Evolutionary conservation across 2,888 invertebrate genomes (phyloP).

Genomic region (Brachypalpus laphriformis): DNA sequence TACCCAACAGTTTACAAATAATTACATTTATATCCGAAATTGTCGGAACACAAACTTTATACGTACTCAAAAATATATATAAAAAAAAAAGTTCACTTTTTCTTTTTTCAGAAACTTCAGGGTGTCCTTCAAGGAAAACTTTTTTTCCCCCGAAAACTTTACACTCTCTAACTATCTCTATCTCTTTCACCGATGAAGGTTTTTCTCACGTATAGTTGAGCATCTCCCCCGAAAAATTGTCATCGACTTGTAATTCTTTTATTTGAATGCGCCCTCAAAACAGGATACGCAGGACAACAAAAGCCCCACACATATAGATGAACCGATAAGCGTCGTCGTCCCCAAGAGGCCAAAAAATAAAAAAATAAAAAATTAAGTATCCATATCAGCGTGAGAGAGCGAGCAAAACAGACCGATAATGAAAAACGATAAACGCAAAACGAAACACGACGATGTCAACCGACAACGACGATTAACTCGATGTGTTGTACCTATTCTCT

Average conservation of each 20-base stretch:
- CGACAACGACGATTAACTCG: slow-evolving; percentile 67
- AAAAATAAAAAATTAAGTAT: slow-evolving; percentile 72
- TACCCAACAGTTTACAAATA: slow-evolving; percentile 55
- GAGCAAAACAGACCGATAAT: slow-evolving; percentile 37
- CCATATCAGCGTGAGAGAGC: slow-evolving; percentile 52
- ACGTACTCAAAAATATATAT: neutral
- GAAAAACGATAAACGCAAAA: slow-evolving; percentile 46
- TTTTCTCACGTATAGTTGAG: slow-evolving; percentile 39
- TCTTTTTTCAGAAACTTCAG: slow-evolving; percentile 57
- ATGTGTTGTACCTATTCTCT: slow-evolving; percentile 58
- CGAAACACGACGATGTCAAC: slow-evolving; percentile 63
- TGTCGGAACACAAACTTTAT: slow-evolving; percentile 44
- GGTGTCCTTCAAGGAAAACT: slow-evolving; percentile 51
- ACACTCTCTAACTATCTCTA: slow-evolving; percentile 9
- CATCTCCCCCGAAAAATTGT: slow-evolving; percentile 51
- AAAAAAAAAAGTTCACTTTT: slow-evolving; percentile 61
- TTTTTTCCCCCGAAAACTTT: slow-evolving; percentile 44
- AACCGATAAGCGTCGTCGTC: neutral
- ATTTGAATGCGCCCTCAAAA: slow-evolving; percentile 67
- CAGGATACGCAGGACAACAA: slow-evolving; percentile 74
- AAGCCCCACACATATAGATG: slow-evolving; percentile 44
- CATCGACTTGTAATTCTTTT: slow-evolving; percentile 62
- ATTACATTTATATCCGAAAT: slow-evolving; percentile 57
- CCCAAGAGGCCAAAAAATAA: slow-evolving; percentile 45
- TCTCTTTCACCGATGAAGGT: slow-evolving; percentile 30